A percentile compares a stretch with the other conserved stretches of the same genome.
These are phyloP conservation scores for Channa striata DNA, from an alignment of 2,797 vertebrate genomes.

Conservation along the genomic window DNA sequence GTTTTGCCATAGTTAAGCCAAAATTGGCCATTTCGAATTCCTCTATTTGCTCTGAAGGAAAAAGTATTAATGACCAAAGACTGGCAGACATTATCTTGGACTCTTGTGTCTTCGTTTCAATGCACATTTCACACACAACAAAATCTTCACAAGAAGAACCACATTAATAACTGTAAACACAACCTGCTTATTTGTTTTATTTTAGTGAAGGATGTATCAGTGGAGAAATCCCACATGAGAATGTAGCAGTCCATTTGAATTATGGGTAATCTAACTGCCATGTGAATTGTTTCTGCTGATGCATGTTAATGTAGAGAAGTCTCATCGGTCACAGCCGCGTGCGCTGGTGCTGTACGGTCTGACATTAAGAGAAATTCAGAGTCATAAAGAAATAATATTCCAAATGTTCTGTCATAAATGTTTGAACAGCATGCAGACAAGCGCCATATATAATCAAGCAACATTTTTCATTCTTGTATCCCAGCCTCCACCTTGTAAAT, in stretches of 20 bases:
- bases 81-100: slow-evolving; percentile 18
- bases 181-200: slow-evolving; percentile 33
- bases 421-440: slow-evolving; percentile 63
- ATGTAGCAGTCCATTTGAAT: slow-evolving; percentile 38
- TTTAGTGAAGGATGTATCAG: slow-evolving; percentile 15
- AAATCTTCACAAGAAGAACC: slow-evolving; percentile 39
- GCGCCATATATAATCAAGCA: slow-evolving; percentile 31
- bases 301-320: slow-evolving; percentile 53
- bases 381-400: slow-evolving; percentile 57
- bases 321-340: slow-evolving; percentile 21
- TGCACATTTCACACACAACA: slow-evolving; percentile 27
- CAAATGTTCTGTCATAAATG: slow-evolving; percentile 62
- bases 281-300: slow-evolving; percentile 58
- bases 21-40: background rate
- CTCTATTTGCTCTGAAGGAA: slow-evolving; percentile 4
- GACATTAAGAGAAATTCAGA: slow-evolving; percentile 51
- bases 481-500: slow-evolving; percentile 64
- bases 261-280: slow-evolving; percentile 52
- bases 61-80: slow-evolving; percentile 38
- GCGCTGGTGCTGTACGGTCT: slow-evolving; percentile 16
- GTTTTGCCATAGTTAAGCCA: background rate
- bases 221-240: background rate
- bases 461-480: slow-evolving; percentile 57
- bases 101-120: slow-evolving; percentile 36
- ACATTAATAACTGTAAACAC: slow-evolving; percentile 43